Percentiles rank a stretch among this genome's conserved stretches.
phyloP scores from a whole-genome alignment of 2,113 vertebrate species.

The Argyrosomus japonicus region DNA sequence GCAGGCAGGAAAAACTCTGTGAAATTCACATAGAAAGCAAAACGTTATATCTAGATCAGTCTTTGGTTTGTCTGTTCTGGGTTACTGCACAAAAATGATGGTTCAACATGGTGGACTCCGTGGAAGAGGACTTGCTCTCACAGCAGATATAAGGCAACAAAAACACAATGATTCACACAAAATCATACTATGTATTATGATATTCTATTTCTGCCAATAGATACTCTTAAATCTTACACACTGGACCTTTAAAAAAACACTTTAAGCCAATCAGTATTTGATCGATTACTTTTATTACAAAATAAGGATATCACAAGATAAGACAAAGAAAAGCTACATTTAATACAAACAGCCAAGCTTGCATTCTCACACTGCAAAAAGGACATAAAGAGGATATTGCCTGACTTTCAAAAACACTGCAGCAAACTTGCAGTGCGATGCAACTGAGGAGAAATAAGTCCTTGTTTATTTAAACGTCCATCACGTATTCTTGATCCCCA shows the following conservation, averaged over 20 bases:
- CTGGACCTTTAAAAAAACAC: neutral
- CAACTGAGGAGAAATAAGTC: neutral
- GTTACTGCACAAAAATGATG: no score
- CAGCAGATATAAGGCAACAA: no score
- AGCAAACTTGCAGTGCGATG: neutral
- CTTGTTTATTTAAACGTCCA: neutral
- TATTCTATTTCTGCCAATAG: no score
- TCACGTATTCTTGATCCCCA: neutral
- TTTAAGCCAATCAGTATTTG: neutral
- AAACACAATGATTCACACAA: no score
- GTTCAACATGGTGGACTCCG: no score
- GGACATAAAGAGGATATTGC: neutral
- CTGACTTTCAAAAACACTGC: neutral
- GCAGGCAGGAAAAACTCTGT: no score
- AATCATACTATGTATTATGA: no score
- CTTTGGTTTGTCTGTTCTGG: no score
- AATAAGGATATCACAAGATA: neutral
- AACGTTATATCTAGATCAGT: no score
- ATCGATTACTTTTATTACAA: slow-evolving; percentile 54
- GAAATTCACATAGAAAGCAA: no score
- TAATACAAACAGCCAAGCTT: slow-evolving; percentile 4
- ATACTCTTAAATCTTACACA: no score
- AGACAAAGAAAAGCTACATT: neutral
- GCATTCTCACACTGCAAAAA: neutral
- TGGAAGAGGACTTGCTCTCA: no score